These are phyloP conservation scores for Holothuria leucospilota DNA, from an alignment of 53 echinoderm and acorn worm genomes.

Conservation along the genomic window DNA sequence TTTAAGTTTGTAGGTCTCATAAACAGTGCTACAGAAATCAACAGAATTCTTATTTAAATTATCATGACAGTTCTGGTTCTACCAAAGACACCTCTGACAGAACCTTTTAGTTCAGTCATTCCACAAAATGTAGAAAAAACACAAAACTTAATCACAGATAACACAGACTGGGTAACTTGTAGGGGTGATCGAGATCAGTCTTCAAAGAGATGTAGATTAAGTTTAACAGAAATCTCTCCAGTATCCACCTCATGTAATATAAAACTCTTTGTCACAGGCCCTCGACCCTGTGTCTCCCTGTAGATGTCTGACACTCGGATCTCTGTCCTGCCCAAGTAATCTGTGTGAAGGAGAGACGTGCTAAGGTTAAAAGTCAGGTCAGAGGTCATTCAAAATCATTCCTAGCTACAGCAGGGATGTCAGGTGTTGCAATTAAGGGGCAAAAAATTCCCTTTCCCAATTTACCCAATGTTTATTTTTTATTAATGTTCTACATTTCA, in stretches of 20 bases:
- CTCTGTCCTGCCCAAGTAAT: conserved; percentile 95
- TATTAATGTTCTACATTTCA: too few species aligned
- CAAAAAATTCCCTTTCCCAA: too few species aligned
- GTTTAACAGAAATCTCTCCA: conserved; percentile 88
- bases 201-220: conserved; percentile 89
- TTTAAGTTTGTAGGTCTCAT: too few species aligned
- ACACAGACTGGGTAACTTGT: too few species aligned
- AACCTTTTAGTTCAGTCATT: too few species aligned
- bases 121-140: too few species aligned
- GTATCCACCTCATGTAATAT: conserved; percentile 92
- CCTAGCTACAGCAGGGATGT: background rate
- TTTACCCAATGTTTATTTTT: too few species aligned
- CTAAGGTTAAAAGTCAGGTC: background rate
- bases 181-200: background rate
- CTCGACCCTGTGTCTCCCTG: conserved; percentile 76
- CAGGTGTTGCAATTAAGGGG: background rate
- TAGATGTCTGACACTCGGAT: conserved; percentile 86
- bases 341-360: conserved; percentile 45
- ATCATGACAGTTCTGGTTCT: too few species aligned
- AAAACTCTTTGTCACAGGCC: conserved; percentile 80
- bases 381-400: background rate
- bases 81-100: too few species aligned
- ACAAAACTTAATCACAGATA: too few species aligned
- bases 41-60: too few species aligned
- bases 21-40: too few species aligned